Base-by-base conservation (phyloP, 2,888 invertebrate genomes). In the Tridacna gigas region DNA sequence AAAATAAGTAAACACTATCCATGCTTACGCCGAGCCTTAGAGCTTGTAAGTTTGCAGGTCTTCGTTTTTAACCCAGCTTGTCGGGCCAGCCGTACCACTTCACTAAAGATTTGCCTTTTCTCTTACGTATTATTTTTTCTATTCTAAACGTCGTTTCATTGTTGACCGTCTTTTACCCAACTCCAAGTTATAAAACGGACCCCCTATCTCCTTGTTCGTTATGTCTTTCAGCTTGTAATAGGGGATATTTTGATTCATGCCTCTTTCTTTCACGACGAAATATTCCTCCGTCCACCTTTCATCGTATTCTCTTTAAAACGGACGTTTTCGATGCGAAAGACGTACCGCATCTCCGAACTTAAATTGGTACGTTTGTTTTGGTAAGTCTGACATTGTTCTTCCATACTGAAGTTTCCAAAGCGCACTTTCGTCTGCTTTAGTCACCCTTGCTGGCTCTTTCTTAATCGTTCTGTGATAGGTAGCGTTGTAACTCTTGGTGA, bases 301-400 rank as follows among this genome's bases (percentile, higher is more conserved):
- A n/a, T n/a, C n/a, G n/a, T n/a, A n/a, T n/a, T n/a, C n/a, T 15
- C 76, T 67, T 15, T 78, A 47, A 48, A 84, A 84, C 15, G 73
- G 61, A 22, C 67, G 63, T 13, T 66, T 51, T 5, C 79, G 25
- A 18, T 84, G 81, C 4, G 78, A 80, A 20, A 84, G 71, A 22
- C 81, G 28, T 20, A 81, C 84, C 22, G 51, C 73, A 63, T 84
- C 81, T 7, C 81, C 79, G n/a, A 80, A 22, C 73, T 75, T 75
- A n/a, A 81, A 80, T 18, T 67, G 26, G 47, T 26, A 79, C 0
- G 51, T 5, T 5, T 7, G 13, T n/a, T n/a, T n/a, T 2, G 26
- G 26, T 28, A 28, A 7, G 15, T 66, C 11, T 15, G 66, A 18
- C 26, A 4, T 7, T 26, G 15, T 66, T 28, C 25, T 22, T 11